phyloP scores from a whole-genome alignment of 35 echinoderm and acorn worm genomes.

The Holothuria glaberrima region DNA sequence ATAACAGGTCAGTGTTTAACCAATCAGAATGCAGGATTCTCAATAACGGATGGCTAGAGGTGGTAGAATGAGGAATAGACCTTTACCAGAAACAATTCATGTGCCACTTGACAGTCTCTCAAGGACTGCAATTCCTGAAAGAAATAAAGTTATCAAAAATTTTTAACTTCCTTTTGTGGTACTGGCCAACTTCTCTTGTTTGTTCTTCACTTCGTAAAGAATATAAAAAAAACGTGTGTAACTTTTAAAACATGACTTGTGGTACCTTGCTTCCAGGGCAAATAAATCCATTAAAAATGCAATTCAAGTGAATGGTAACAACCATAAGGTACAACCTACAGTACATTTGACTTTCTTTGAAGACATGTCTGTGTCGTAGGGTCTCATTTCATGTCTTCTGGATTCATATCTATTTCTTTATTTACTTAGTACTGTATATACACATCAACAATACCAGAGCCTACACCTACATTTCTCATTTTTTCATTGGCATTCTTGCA shows the following conservation, averaged over 20 bases:
- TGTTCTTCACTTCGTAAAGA: background rate
- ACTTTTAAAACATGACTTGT: too few species aligned
- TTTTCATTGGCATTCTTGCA: too few species aligned
- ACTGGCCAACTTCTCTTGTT: conserved; percentile 7
- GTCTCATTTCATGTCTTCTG: conserved; percentile 6
- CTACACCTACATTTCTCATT: background rate
- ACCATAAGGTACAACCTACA: background rate
- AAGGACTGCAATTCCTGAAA: too few species aligned
- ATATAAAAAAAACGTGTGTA: background rate
- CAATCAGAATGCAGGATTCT: too few species aligned
- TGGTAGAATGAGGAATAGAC: too few species aligned
- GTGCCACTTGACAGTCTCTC: too few species aligned
- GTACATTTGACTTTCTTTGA: conserved; percentile 1
- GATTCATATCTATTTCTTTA: background rate
- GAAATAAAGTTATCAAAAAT: too few species aligned
- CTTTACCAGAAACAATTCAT: too few species aligned
- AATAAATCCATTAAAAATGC: background rate
- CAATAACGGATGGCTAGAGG: too few species aligned
- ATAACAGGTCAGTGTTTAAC: too few species aligned
- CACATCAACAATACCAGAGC: conserved; percentile 2
- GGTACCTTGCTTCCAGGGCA: too few species aligned
- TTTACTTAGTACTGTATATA: background rate
- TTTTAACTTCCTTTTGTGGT: background rate
- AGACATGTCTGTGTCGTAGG: background rate
- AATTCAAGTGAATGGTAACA: background rate